Evolutionary conservation across 2,113 vertebrate genomes (phyloP).

Genomic region (Melanerpes aurifrons): DNA sequence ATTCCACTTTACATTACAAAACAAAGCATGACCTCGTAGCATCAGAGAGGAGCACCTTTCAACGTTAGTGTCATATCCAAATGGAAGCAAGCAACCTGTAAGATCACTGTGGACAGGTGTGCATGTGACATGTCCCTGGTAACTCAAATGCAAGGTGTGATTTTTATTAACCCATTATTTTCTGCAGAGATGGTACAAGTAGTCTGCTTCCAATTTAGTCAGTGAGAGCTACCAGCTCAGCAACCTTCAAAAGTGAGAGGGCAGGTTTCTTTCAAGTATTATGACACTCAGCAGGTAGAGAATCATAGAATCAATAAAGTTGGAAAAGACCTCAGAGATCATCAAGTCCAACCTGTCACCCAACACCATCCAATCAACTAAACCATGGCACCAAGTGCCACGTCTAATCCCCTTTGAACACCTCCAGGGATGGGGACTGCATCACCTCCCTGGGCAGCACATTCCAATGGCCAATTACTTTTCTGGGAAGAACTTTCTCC

Average conservation of each 20-base stretch:
- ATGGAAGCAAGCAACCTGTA: neutral
- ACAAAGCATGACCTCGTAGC: neutral
- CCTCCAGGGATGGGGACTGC: no score
- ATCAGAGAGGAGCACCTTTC: neutral
- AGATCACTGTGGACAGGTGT: neutral
- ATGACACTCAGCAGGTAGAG: neutral
- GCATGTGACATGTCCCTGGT: accelerated
- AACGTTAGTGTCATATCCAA: accelerated
- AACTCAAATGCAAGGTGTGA: neutral
- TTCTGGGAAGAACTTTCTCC: no score
- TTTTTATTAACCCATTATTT: neutral
- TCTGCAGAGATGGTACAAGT: neutral
- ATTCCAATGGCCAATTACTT: no score
- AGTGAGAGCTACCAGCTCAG: neutral
- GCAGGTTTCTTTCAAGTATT: neutral
- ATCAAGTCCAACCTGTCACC: no score
- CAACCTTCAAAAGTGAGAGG: neutral
- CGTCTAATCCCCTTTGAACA: no score
- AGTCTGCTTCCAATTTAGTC: neutral
- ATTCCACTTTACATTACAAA: neutral
- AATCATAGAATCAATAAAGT: no score
- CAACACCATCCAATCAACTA: no score
- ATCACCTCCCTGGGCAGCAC: no score
- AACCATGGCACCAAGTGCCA: no score
- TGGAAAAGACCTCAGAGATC: no score